phyloP scores from a whole-genome alignment of 2,888 invertebrate genomes.

The Endotricha flammealis region DNA sequence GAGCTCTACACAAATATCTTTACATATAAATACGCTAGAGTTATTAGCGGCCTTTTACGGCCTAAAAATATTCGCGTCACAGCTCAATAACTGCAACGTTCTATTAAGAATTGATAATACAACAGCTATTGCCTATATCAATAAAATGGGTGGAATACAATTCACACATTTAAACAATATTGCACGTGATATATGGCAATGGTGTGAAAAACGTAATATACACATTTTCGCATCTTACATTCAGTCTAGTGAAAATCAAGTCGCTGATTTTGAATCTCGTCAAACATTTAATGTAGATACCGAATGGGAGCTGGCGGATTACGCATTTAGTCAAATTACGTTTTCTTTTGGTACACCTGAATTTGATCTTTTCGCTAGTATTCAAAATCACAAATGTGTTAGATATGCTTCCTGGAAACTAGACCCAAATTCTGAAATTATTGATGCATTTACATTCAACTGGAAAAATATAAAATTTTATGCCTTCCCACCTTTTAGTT shows the following conservation, averaged over 20 bases:
- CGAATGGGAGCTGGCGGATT: conserved; percentile 17
- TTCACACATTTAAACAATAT: conserved; percentile 11
- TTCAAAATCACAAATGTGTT: too few relatives aligned
- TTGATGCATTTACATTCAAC: too few relatives aligned
- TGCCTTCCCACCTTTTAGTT: too few relatives aligned
- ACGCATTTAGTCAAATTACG: conserved; percentile 12
- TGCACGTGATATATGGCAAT: too few relatives aligned
- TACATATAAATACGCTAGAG: conserved; percentile 13
- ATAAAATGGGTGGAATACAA: conserved; percentile 18
- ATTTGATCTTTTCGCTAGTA: too few relatives aligned
- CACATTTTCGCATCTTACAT: conserved; percentile 15
- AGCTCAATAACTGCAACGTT: conserved; percentile 7
- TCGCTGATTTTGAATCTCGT: conserved; percentile 17
- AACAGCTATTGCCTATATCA: conserved; percentile 19
- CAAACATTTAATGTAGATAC: conserved; percentile 9
- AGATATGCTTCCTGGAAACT: conserved; percentile 20
- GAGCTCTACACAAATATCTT: not conserved
- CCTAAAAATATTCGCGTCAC: conserved; percentile 6
- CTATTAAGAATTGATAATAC: conserved; percentile 19
- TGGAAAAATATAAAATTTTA: too few relatives aligned
- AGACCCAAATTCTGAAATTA: conserved; percentile 18
- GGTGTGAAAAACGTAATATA: conserved; percentile 11
- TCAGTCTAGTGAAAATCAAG: conserved; percentile 10
- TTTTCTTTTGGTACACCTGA: conserved; percentile 12
- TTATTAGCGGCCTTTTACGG: conserved; percentile 8